phyloP scores from a whole-genome alignment of 2,797 vertebrate genomes.

The Loriculus beryllinus region DNA sequence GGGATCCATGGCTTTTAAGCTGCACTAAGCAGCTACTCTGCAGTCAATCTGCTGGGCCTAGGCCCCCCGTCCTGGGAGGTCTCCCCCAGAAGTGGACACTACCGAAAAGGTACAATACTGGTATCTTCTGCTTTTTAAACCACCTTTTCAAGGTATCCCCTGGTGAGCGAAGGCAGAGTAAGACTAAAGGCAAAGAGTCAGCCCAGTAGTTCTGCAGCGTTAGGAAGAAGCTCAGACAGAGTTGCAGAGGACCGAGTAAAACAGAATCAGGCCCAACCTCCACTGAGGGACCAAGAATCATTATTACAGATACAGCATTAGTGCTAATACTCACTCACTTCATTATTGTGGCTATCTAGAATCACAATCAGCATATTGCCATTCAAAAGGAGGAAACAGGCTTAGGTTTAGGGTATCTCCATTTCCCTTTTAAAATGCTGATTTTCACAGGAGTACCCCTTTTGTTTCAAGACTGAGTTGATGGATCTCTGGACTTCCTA shows the following conservation, averaged over 20 bases:
- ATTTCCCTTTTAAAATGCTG: conserved; percentile 8
- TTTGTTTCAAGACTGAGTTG: background rate
- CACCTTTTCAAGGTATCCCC: background rate
- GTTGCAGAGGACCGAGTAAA: background rate
- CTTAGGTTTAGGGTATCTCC: background rate
- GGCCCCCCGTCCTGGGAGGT: background rate
- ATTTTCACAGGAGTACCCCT: background rate
- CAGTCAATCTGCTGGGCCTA: background rate
- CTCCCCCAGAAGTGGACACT: accelerated
- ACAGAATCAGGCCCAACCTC: background rate
- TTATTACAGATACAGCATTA: background rate
- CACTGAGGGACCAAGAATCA: background rate
- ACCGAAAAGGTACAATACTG: background rate
- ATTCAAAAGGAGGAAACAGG: background rate
- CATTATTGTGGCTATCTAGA: background rate
- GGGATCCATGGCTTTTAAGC: background rate
- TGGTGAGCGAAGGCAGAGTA: background rate
- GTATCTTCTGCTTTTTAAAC: background rate
- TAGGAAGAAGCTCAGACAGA: background rate
- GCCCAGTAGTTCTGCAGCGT: accelerated
- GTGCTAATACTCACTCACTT: background rate
- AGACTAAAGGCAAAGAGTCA: background rate
- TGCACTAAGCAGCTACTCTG: background rate
- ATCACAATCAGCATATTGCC: background rate
- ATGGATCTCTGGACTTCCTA: background rate